Base-by-base conservation (phyloP, 2,888 invertebrate genomes). In the Lordiphosa andalusiaca region DNA sequence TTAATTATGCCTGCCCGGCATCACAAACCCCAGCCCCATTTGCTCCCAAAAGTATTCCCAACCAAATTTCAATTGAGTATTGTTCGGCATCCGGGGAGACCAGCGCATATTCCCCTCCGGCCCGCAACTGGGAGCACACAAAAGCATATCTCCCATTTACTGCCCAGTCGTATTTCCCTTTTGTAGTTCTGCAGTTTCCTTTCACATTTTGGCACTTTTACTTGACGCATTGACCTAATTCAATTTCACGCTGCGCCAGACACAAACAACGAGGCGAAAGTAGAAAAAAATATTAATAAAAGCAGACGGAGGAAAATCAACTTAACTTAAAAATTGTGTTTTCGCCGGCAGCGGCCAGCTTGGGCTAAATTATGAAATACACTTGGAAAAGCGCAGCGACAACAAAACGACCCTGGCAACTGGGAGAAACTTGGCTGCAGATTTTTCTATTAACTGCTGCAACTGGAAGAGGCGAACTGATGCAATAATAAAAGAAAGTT, bases 391-490 rank as follows among this genome's bases (percentile, higher is more conserved):
- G 16, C 30, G 33, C 25, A 48, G 36, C 12, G 6, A 10, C 47
- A 10, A 37, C 49, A 48, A 4, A 47, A n/a, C n/a, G 48, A 37
- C 30, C 6, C 42, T 35, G 53, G 13, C 7, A 10, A n/a, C 12
- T 9, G 5, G 37, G 13, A 13, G 2, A 13, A 13, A 48, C 61
- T 54, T 63, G 69, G 61, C 73, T 71, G 73, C 77, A 77, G 76
- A 81, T 81, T 81, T 77, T 77, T 81, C 76, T 77, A 81, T 77
- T 77, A 80, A 77, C 76, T 80, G 77, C 57, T 59, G 42, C 59
- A 58, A 55, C 53, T 60, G 47, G 38, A 36, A 52, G 41, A 47
- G 38, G 58, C 42, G 40, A 70, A 54, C 73, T 76, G 76, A 80
- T 80, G 73, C 67, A 80, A 76, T 73, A 76, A 80, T 56, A 73